These are phyloP conservation scores for Tholera decimalis DNA, from an alignment of 2,888 invertebrate genomes.

Conservation along the genomic window DNA sequence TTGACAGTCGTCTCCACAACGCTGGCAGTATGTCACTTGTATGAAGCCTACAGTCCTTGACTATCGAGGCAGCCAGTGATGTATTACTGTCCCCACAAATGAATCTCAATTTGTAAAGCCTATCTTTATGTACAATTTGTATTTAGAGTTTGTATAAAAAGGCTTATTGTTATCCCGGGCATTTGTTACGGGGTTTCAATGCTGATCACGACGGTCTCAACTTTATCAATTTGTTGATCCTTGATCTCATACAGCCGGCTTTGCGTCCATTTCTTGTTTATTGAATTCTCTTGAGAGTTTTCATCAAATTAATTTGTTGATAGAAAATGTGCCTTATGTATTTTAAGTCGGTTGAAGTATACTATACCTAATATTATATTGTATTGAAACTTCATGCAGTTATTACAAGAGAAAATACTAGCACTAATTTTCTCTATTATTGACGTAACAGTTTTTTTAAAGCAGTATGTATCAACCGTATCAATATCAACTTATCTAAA, in stretches of 20 bases:
- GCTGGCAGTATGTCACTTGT: too few species aligned
- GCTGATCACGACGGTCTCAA: constrained; percentile 16
- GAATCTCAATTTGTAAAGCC: constrained; percentile 42
- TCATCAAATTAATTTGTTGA: background rate
- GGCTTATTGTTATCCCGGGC: constrained; percentile 20
- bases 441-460: too few species aligned
- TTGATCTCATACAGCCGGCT: constrained; percentile 1
- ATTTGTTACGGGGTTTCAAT: constrained; percentile 26
- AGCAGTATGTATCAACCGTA: too few species aligned
- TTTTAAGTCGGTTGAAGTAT: background rate
- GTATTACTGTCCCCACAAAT: constrained; percentile 40
- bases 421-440: too few species aligned
- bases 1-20: too few species aligned
- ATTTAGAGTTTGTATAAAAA: constrained; percentile 27
- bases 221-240: constrained; percentile 18
- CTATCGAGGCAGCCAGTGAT: background rate
- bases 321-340: background rate
- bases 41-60: too few species aligned
- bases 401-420: too few species aligned
- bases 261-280: constrained; percentile 3
- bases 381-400: too few species aligned
- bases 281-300: constrained; percentile 17
- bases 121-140: constrained; percentile 34
- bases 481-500: too few species aligned
- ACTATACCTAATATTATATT: too few species aligned